A percentile compares a stretch with the other conserved stretches of the same genome.
phyloP scores from a whole-genome alignment of 2,797 vertebrate genomes.

The Microtus californicus region DNA sequence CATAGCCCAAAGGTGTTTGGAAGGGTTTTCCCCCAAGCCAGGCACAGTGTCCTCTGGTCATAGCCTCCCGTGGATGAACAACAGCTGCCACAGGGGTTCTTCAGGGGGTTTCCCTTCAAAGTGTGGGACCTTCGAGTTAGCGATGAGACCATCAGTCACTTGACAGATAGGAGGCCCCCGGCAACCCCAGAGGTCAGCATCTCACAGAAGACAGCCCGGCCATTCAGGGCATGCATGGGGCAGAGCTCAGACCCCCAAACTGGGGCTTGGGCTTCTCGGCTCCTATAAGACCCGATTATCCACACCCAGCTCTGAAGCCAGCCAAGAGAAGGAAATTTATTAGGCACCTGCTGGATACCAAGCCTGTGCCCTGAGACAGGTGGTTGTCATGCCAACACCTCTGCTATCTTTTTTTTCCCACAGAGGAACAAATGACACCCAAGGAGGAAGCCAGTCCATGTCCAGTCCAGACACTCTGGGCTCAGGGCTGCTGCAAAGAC shows the following conservation, averaged over 20 bases:
- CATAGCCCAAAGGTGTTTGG: neutral
- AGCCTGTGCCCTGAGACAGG: neutral
- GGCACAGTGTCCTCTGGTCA: accelerated
- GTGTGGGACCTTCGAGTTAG: neutral
- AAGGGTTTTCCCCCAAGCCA: neutral
- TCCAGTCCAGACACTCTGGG: neutral
- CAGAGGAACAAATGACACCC: neutral
- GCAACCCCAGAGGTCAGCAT: neutral
- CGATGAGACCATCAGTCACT: neutral
- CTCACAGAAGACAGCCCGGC: neutral
- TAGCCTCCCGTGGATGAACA: neutral
- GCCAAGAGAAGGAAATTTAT: neutral
- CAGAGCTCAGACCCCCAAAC: neutral
- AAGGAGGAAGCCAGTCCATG: neutral
- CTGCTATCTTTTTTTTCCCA: neutral
- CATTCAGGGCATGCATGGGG: neutral
- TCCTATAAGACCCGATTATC: neutral
- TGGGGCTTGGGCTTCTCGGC: neutral
- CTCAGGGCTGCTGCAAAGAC: neutral
- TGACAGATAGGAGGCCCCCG: neutral
- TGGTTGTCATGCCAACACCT: neutral
- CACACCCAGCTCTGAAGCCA: accelerated
- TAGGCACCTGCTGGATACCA: neutral
- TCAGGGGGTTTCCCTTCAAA: neutral
- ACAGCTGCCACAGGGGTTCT: neutral